These are phyloP conservation scores for Heliconius charithonia DNA, from an alignment of 2,888 invertebrate species.

Conservation along the genomic window DNA sequence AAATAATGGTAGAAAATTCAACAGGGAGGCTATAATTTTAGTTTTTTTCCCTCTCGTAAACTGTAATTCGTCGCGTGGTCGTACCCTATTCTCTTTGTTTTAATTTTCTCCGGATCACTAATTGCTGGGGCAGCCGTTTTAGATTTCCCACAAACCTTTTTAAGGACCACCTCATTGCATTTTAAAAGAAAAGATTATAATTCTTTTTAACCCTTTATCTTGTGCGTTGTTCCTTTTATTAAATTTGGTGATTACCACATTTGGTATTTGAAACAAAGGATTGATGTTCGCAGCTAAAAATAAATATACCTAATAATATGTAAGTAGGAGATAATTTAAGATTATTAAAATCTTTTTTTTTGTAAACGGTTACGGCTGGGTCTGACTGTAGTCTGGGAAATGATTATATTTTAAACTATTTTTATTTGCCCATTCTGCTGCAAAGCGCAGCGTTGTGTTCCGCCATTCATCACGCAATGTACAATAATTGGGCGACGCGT, in stretches of 20 bases:
- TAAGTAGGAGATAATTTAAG: too few relatives aligned
- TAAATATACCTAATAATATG: neutral
- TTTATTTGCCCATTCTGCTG: too few relatives aligned
- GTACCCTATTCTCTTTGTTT: conserved; percentile 73
- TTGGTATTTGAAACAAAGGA: conserved; percentile 48
- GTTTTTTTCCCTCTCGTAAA: conserved; percentile 35
- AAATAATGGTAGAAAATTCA: conserved; percentile 11
- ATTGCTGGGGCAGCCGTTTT: conserved; percentile 79
- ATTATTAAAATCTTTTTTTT: too few relatives aligned
- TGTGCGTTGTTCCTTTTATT: conserved; percentile 69
- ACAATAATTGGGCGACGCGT: too few relatives aligned
- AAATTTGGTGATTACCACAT: conserved; percentile 71
- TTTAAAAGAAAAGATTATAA: conserved; percentile 84
- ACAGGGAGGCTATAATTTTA: conserved; percentile 32
- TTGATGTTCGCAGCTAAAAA: neutral
- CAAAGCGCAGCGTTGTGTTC: too few relatives aligned
- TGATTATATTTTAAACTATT: too few relatives aligned
- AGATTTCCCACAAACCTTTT: conserved; percentile 80
- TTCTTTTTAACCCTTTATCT: conserved; percentile 69
- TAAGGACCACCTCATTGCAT: conserved; percentile 83
- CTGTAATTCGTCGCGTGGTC: conserved; percentile 56
- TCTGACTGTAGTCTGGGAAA: too few relatives aligned
- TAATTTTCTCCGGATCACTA: conserved; percentile 79
- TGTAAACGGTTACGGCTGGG: too few relatives aligned
- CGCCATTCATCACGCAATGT: too few relatives aligned